phyloP scores from a whole-genome alignment of 92 coral and sea anemone species.

The Plumapathes pennacea region DNA sequence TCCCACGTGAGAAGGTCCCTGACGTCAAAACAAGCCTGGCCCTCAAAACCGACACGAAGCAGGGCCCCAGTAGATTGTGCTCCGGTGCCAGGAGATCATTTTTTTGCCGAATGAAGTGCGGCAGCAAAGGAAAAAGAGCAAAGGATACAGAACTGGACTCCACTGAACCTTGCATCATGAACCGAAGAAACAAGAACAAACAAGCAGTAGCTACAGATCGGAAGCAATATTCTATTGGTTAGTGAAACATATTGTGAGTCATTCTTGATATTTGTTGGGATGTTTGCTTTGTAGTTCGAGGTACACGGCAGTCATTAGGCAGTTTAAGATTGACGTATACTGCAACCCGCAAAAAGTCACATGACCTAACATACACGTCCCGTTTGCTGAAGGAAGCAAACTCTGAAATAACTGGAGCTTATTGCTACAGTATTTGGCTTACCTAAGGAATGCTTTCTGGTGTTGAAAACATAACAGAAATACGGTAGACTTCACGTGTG shows the following conservation, averaged over 20 bases:
- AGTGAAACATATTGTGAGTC: too few species aligned
- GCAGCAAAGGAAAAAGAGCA: constrained; percentile 21
- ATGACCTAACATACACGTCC: too few species aligned
- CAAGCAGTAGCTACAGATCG: constrained; percentile 35
- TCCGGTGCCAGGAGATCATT: constrained; percentile 92
- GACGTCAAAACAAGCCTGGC: constrained; percentile 29
- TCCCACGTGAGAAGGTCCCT: constrained; percentile 49
- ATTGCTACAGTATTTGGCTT: too few species aligned
- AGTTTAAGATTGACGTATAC: too few species aligned
- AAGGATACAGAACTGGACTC: constrained; percentile 25
- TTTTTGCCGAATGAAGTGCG: constrained; percentile 85
- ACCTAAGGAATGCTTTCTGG: too few species aligned
- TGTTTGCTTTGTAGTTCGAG: not conserved
- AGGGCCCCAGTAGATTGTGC: constrained; percentile 52
- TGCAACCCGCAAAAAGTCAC: too few species aligned
- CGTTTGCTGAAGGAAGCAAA: too few species aligned
- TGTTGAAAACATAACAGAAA: too few species aligned
- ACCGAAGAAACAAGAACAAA: constrained; percentile 52
- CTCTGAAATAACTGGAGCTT: too few species aligned
- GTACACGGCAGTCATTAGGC: too few species aligned
- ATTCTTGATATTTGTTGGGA: not conserved
- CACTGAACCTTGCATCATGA: constrained; percentile 43
- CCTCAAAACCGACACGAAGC: constrained; percentile 39
- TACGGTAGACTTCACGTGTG: too few species aligned
- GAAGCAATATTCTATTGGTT: constrained; percentile 66